Percentiles rank a stretch among this genome's conserved stretches.
phyloP scores from a whole-genome alignment of 2,113 vertebrate genomes.

The Leptosomus discolor region DNA sequence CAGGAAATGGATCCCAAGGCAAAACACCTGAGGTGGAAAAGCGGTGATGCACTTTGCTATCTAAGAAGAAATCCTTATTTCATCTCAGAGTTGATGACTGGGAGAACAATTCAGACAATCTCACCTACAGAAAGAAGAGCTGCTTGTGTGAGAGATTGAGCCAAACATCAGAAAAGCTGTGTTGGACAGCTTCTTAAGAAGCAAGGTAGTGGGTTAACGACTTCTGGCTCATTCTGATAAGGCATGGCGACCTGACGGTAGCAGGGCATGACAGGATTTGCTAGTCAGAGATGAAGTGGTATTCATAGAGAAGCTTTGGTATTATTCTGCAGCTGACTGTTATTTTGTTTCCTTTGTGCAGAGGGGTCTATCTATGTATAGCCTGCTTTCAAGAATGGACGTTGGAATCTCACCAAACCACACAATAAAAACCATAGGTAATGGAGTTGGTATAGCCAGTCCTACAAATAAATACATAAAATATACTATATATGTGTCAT shows the following conservation, averaged over 20 bases:
- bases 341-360: not conserved
- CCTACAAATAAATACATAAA: not conserved
- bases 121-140: not conserved
- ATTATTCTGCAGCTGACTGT: not conserved
- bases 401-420: not conserved
- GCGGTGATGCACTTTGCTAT: not conserved
- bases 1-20: not conserved
- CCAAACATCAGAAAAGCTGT: rapidly evolving
- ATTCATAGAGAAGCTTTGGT: not conserved
- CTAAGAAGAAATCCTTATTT: not conserved
- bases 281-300: not conserved
- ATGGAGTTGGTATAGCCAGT: not conserved
- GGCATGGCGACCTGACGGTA: not conserved
- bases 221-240: not conserved
- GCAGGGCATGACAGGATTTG: not conserved
- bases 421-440: not conserved
- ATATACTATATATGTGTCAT: not conserved
- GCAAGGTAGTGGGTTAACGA: not conserved
- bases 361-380: not conserved
- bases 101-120: not conserved
- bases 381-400: not conserved
- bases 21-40: not conserved
- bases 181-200: not conserved
- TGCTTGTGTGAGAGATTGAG: not conserved
- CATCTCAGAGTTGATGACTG: not conserved